Conservation (phyloP, 2,113 vertebrate species). For the Promerops cafer region DNA sequence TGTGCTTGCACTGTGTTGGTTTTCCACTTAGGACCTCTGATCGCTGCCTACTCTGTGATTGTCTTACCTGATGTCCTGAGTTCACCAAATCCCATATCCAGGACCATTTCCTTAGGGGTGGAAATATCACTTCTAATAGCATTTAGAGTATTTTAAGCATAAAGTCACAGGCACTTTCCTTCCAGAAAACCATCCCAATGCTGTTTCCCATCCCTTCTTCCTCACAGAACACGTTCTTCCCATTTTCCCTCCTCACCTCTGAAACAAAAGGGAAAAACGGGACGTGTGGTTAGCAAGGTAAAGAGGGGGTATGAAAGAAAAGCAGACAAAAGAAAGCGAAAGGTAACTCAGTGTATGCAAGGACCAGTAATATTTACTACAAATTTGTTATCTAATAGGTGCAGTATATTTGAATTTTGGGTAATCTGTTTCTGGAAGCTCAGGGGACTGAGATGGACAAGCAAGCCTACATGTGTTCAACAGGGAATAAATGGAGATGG, state of each 20-base stretch:
- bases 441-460: not conserved
- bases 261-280: not conserved
- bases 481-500: not conserved
- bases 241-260: not conserved
- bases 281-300: fast-evolving
- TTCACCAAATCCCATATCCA: not conserved
- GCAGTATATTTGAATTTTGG: not conserved
- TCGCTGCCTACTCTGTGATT: not conserved
- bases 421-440: constrained; percentile 13
- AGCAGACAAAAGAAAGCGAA: not conserved
- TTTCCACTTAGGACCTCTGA: not conserved
- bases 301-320: not conserved
- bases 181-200: not conserved
- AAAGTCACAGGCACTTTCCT: not conserved
- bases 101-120: not conserved
- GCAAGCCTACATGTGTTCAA: not conserved
- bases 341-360: not conserved
- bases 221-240: not conserved
- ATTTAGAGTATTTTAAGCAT: not conserved
- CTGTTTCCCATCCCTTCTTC: not conserved
- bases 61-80: not conserved
- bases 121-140: not conserved
- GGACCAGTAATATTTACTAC: not conserved
- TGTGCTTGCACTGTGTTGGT: not conserved
- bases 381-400: not conserved